Conservation (phyloP, 2,113 vertebrate genomes). For the Ascaphus truei region DNA sequence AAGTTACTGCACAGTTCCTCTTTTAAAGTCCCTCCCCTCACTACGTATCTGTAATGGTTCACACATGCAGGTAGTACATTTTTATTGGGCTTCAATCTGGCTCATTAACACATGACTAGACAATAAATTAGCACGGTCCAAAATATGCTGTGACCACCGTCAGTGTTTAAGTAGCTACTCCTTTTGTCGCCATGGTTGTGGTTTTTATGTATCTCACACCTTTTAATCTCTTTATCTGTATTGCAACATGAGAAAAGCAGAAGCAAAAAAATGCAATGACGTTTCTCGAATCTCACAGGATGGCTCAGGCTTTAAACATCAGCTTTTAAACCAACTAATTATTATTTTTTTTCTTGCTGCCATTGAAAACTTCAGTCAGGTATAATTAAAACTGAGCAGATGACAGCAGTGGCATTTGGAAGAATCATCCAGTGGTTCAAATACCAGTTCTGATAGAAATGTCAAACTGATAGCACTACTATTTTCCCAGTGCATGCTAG, state of each 20-base stretch:
- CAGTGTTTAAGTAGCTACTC: neutral
- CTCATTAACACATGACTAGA: slow-evolving; percentile 27
- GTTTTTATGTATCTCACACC: neutral
- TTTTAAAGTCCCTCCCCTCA: slow-evolving; percentile 16
- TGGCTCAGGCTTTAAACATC: slow-evolving; percentile 41
- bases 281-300: slow-evolving; percentile 51
- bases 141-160: neutral
- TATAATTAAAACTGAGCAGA: slow-evolving; percentile 87
- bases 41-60: slow-evolving; percentile 24
- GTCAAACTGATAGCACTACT: slow-evolving; percentile 83
- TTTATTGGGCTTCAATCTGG: slow-evolving; percentile 25
- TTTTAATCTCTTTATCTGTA: slow-evolving; percentile 39
- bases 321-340: slow-evolving; percentile 74
- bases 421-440: slow-evolving; percentile 84
- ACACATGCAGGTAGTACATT: slow-evolving; percentile 21
- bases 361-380: slow-evolving; percentile 74
- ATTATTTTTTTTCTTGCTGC: slow-evolving; percentile 74
- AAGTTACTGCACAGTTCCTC: slow-evolving; percentile 13
- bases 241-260: slow-evolving; percentile 26
- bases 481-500: slow-evolving; percentile 48
- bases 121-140: slow-evolving; percentile 23
- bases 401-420: slow-evolving; percentile 96
- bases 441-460: slow-evolving; percentile 94
- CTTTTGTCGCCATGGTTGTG: neutral
- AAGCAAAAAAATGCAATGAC: slow-evolving; percentile 41